A percentile compares a stretch with the other conserved stretches of the same genome.
phyloP scores from a whole-genome alignment of 2,888 invertebrate species.

The Parasteatoda lunata region DNA sequence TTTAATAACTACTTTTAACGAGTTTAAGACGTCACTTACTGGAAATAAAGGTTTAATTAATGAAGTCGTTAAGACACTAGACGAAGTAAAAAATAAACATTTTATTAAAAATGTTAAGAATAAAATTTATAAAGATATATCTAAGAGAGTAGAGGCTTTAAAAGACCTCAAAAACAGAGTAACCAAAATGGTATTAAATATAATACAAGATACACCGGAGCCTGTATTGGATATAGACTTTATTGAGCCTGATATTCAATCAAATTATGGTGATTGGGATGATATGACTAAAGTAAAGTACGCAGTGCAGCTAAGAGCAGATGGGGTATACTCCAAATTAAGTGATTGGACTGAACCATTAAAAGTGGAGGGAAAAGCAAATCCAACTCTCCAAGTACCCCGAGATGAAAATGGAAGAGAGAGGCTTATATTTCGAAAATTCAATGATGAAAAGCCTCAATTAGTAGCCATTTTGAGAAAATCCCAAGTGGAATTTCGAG shows the following conservation, averaged over 20 bases:
- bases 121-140: not conserved
- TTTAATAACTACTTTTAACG: not conserved
- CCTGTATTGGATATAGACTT: not conserved
- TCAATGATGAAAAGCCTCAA: not conserved
- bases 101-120: not conserved
- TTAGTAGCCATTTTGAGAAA: not conserved
- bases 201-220: not conserved
- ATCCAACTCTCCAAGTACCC: not conserved
- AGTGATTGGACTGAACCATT: not conserved
- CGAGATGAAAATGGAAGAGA: not conserved
- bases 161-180: not conserved
- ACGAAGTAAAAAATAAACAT: not conserved
- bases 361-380: not conserved
- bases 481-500: not conserved
- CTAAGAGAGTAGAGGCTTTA: not conserved
- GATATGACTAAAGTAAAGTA: not conserved
- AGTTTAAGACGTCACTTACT: not conserved
- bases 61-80: not conserved
- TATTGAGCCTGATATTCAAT: not conserved
- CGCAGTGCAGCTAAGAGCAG: not conserved
- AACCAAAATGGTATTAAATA: not conserved
- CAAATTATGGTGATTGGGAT: not conserved
- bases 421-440: not conserved
- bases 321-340: not conserved
- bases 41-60: too few relatives aligned